Evolutionary conservation across 92 coral and sea anemone genomes (phyloP).

Genomic region (Actinernus sp.): DNA sequence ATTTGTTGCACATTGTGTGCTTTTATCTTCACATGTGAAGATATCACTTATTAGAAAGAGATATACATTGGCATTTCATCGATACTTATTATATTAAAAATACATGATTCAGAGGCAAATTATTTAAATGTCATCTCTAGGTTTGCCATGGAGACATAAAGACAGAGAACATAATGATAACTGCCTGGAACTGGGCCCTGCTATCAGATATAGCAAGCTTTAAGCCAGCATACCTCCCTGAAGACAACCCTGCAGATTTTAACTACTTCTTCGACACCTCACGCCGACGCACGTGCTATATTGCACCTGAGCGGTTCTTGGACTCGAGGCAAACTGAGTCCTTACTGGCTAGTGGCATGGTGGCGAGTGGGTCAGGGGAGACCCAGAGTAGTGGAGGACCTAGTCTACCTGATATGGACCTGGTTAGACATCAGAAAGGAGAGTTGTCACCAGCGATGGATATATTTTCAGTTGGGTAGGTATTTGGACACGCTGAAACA

Average conservation of each 20-base stretch:
- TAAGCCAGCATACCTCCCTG: slow-evolving; percentile 93
- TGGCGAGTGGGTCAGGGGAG: slow-evolving; percentile 21
- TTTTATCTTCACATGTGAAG: too few species aligned
- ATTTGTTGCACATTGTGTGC: too few species aligned
- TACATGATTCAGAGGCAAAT: too few species aligned
- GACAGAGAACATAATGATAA: slow-evolving; percentile 95
- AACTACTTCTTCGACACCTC: slow-evolving; percentile 98
- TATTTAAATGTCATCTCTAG: slow-evolving; percentile 29
- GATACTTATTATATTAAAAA: too few species aligned
- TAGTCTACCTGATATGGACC: slow-evolving; percentile 87
- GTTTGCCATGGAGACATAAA: slow-evolving; percentile 99
- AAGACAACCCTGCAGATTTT: slow-evolving; percentile 98
- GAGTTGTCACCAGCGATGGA: slow-evolving; percentile 95
- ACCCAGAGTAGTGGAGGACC: slow-evolving; percentile 46
- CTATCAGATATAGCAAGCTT: slow-evolving; percentile 95
- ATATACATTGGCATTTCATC: too few species aligned
- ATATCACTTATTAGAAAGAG: too few species aligned
- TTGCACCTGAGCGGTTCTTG: slow-evolving; percentile 96
- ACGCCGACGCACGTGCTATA: slow-evolving; percentile 93
- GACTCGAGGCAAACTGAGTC: slow-evolving; percentile 86
- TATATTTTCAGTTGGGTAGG: slow-evolving; percentile 95
- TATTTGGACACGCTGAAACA: too few species aligned
- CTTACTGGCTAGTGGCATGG: slow-evolving; percentile 38
- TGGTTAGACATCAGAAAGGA: slow-evolving; percentile 79
- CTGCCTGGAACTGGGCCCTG: slow-evolving; percentile 97